Evolutionary conservation across 2,113 vertebrate species (phyloP), one percentile per base, ranked within the genome.

Genomic region (Corythaixoides concolor): DNA sequence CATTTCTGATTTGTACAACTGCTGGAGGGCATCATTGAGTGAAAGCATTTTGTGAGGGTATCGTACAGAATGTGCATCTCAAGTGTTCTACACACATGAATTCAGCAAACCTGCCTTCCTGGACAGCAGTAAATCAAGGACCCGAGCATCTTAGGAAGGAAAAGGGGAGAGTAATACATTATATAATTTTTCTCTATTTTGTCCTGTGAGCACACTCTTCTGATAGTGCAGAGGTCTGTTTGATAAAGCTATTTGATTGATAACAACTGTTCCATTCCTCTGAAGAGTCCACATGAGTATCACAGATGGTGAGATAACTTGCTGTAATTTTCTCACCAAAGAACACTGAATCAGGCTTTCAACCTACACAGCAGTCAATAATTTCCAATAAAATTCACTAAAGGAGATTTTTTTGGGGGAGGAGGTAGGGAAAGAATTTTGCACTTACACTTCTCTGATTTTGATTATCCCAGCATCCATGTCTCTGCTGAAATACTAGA

Each of bases 271-370:
- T 82, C 64, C 74, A 83, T 90, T 93, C 58, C 75, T 88, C 88
- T 83, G 85, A 97, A n/a, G 81, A 94, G 82, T 67, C 92, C 87
- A 91, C 91, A 96, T 33, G 39, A 97, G 85, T 87, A 94, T 84
- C 94, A 85, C 93, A 97, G 97, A 97, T 94, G 90, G 96, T n/a
- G 16, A 96, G 96, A 95, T 94, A 95, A 92, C 92, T 89, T 80
- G 76, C 49, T 37, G 89, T 90, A 90, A 91, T 95, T 97, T 95
- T 88, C 94, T 95, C 80, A 73, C 64, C 60, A 85, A 96, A 88
- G 90, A 91, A 83, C 53, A 59, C 35, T 62, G 89, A 94, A 95
- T 93, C 90, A 85, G 90, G 52, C 83, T 89, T 91, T 89, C 90
- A 92, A 91, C 82, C 94, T 56, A 59, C n/a, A 88, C 24, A 95